These are phyloP conservation scores for Petrolisthes manimaculis DNA, from an alignment of 2,888 invertebrate genomes.

Conservation along the genomic window DNA sequence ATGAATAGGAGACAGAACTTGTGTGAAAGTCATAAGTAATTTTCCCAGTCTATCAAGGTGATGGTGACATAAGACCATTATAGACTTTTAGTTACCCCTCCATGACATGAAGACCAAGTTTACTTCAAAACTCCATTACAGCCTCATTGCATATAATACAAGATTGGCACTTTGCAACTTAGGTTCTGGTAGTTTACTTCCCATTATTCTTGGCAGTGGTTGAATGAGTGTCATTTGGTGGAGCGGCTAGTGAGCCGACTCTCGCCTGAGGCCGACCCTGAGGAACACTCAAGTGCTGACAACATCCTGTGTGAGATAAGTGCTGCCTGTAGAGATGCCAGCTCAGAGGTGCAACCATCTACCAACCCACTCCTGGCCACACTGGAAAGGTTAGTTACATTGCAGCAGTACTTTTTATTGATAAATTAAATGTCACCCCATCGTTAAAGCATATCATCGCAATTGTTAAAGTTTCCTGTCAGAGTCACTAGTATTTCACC, in stretches of 20 bases:
- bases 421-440: too few relatives aligned
- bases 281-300: slow-evolving; percentile 66
- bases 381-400: slow-evolving; percentile 78
- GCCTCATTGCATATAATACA: not conserved
- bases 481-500: too few relatives aligned
- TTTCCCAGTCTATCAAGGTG: too few relatives aligned
- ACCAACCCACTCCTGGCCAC: slow-evolving; percentile 80
- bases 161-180: not conserved
- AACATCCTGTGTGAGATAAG: slow-evolving; percentile 66
- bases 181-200: not conserved
- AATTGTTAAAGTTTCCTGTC: too few relatives aligned
- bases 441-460: too few relatives aligned
- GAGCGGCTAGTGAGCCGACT: slow-evolving; percentile 78
- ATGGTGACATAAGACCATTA: too few relatives aligned
- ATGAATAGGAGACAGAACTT: too few relatives aligned
- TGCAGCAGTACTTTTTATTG: too few relatives aligned
- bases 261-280: slow-evolving; percentile 60
- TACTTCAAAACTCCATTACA: not conserved
- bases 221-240: slow-evolving; percentile 88
- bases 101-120: too few relatives aligned
- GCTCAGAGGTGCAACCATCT: slow-evolving; percentile 68
- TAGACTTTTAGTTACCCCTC: too few relatives aligned
- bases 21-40: too few relatives aligned
- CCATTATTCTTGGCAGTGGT: slow-evolving; percentile 78
- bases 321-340: slow-evolving; percentile 38